These are phyloP conservation scores for Daktulosphaira vitifoliae DNA, from an alignment of 1,140 invertebrate species.

Conservation along the genomic window DNA sequence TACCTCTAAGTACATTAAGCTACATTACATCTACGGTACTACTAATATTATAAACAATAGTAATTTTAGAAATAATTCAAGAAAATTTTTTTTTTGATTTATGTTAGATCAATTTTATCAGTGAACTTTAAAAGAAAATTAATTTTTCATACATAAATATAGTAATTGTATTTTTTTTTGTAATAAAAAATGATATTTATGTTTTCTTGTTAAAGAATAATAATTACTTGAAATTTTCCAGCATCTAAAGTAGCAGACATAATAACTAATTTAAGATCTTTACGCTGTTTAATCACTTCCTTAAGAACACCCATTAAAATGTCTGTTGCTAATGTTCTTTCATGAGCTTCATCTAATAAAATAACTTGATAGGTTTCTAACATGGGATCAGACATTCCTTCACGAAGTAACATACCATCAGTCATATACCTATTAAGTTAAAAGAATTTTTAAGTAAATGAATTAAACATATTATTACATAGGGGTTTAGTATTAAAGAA, in stretches of 20 bases:
- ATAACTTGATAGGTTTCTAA: slow-evolving; percentile 93
- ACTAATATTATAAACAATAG: too few species aligned
- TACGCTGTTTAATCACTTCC: slow-evolving; percentile 89
- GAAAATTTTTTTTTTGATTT: too few species aligned
- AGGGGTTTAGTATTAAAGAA: not conserved
- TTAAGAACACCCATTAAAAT: slow-evolving; percentile 98
- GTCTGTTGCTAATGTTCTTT: slow-evolving; percentile 95
- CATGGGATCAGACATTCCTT: slow-evolving; percentile 99
- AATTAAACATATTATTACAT: not conserved
- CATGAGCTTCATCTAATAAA: slow-evolving; percentile 97
- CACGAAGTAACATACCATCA: slow-evolving; percentile 98
- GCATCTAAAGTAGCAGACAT: slow-evolving; percentile 99
- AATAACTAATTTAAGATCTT: slow-evolving; percentile 94
- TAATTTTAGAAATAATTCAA: too few species aligned
- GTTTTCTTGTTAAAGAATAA: not conserved
- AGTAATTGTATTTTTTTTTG: too few species aligned
- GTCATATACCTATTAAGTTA: slow-evolving; percentile 77
- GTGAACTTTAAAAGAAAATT: too few species aligned
- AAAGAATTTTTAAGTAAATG: slow-evolving; percentile 14
- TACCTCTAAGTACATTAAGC: too few species aligned
- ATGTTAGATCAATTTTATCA: too few species aligned
- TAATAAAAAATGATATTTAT: too few species aligned
- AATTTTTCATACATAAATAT: too few species aligned
- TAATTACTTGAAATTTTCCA: slow-evolving; percentile 83
- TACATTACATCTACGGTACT: too few species aligned